Evolutionary conservation across 2,797 vertebrate species (phyloP), one percentile per base, ranked within the genome.

Genomic region (Hephaestus fuliginosus): DNA sequence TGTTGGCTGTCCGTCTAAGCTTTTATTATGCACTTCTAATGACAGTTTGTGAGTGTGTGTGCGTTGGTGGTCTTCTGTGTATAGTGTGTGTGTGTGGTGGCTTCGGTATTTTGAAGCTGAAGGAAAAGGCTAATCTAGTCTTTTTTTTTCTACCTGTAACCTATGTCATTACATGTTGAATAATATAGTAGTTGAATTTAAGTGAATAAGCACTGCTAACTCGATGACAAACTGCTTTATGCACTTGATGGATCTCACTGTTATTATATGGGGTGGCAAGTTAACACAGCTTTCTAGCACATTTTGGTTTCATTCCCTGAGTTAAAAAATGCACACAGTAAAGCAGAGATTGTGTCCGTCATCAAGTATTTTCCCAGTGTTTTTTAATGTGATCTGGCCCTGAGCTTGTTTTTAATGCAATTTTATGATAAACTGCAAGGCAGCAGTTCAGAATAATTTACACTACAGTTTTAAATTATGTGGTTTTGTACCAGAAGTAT

Each of bases 11-110:
- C 84, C 66, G 73, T 89, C 73, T 36, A 65, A 41, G 43, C 70
- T 83, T 87, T 84, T 74, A 79, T 80, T 79, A 63, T 57, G 71
- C 73, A 66, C 18, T 49, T 72, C 61, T 76, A 81, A 80, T 82
- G 68, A 68, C 60, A 20, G 39, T 66, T 13, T 71, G 41, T 79
- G 60, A 52, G 62, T 62, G 74, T n/a, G 53, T 61, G 28, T 68
- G 48, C 69, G 71, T 65, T 33, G 30, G 30, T 33, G 30, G 30
- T 33, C 30, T 33, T 33, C 30, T 33, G 30, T 33, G 30, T 33
- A 5, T 33, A 33, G 73, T 80, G 52, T 70, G 64, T 75, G 60
- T 52, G 53, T 55, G 60, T 41, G 17, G 2, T 5, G 15, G 75
- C 28, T 15, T 79, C 2, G 58, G 63, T 68, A 65, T 75, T 63